phyloP scores from a whole-genome alignment of 2,113 vertebrate species.

The Coreoperca whiteheadi region DNA sequence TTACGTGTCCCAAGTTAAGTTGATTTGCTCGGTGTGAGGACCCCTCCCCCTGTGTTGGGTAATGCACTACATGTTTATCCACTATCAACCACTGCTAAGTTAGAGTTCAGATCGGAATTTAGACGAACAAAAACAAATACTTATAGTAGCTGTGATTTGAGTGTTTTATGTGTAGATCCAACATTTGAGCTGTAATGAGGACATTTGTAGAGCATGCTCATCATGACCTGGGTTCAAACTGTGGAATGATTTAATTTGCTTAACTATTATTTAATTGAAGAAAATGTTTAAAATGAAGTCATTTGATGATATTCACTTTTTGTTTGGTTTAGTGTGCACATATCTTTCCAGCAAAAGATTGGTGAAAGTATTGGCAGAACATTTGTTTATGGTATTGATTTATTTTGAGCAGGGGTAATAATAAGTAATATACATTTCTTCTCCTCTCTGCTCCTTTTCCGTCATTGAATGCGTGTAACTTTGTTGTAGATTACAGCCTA shows the following conservation, averaged over 20 bases:
- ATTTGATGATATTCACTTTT: too few relatives aligned
- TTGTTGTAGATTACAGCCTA: not conserved
- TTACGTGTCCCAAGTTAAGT: slow-evolving; percentile 16
- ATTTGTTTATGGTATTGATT: not conserved
- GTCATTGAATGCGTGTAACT: too few relatives aligned
- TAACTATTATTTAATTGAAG: not conserved
- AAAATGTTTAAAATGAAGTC: not conserved
- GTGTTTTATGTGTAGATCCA: not conserved
- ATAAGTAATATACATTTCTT: too few relatives aligned
- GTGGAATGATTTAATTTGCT: not conserved
- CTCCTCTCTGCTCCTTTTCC: not conserved
- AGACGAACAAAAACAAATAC: not conserved
- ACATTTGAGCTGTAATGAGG: not conserved
- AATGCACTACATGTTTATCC: not conserved
- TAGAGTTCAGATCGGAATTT: not conserved
- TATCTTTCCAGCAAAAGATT: not conserved
- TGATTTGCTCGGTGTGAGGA: slow-evolving; percentile 25
- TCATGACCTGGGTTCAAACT: too few relatives aligned
- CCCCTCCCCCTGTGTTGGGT: not conserved
- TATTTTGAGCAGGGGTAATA: not conserved
- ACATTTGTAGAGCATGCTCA: not conserved
- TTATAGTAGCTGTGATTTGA: not conserved
- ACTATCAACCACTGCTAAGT: not conserved
- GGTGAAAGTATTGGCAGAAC: not conserved
- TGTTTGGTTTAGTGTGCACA: not conserved